These are phyloP conservation scores for Zingel zingel DNA, from an alignment of 2,113 vertebrate genomes.

Conservation along the genomic window DNA sequence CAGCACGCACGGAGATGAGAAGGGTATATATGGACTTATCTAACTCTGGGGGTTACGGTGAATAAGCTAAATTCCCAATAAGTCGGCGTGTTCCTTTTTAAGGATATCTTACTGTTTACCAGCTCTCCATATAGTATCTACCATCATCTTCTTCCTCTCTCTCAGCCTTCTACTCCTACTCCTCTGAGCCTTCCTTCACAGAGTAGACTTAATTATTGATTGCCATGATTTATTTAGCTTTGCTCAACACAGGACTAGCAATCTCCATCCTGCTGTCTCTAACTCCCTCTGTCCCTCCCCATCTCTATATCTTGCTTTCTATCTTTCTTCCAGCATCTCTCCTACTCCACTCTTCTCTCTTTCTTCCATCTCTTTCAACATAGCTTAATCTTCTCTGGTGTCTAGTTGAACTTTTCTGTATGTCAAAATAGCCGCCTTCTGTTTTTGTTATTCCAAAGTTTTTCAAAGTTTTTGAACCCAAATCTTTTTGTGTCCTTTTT, in stretches of 20 bases:
- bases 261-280: conserved; percentile 69
- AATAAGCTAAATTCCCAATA: too few relatives aligned
- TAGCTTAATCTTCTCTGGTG: conserved; percentile 21
- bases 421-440: conserved; percentile 23
- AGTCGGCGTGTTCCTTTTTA: too few relatives aligned
- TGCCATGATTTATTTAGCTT: conserved; percentile 81
- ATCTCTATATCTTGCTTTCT: conserved; percentile 32
- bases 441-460: background rate
- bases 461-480: conserved; percentile 17
- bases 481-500: background rate
- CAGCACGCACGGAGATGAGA: too few relatives aligned
- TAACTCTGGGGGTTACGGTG: too few relatives aligned
- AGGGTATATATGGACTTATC: too few relatives aligned
- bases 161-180: conserved; percentile 39
- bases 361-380: conserved; percentile 41
- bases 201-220: conserved; percentile 80
- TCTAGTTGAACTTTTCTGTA: conserved; percentile 2
- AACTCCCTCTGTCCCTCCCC: conserved; percentile 22
- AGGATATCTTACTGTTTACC: conserved; percentile 49
- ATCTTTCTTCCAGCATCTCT: conserved; percentile 29
- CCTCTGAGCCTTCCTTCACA: conserved; percentile 74
- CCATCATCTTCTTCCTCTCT: conserved; percentile 46
- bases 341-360: conserved; percentile 22
- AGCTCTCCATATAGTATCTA: conserved; percentile 18
- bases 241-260: conserved; percentile 74